A percentile compares a stretch with the other conserved stretches of the same genome.
Evolutionary conservation across 2,797 vertebrate species (phyloP).

Genomic region (Coccyzus lansbergi): DNA sequence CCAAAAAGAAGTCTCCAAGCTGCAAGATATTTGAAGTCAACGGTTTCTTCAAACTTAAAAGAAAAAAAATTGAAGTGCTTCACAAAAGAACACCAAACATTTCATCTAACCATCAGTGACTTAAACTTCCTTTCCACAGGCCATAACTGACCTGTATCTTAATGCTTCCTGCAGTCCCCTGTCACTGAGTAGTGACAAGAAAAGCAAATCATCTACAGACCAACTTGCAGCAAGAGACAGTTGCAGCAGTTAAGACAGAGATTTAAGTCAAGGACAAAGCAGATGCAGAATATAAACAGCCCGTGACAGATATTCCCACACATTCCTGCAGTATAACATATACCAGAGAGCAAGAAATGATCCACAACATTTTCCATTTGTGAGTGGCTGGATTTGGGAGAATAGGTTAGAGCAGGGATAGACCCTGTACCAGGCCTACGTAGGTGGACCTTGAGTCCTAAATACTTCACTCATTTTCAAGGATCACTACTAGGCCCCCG

Average conservation of each 20-base stretch:
- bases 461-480: neutral
- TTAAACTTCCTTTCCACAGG: neutral
- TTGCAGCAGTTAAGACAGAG: neutral
- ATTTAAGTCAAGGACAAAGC: neutral
- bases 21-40: neutral
- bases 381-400: neutral
- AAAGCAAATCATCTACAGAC: neutral
- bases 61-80: neutral
- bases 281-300: neutral
- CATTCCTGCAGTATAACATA: neutral
- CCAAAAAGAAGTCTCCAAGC: neutral
- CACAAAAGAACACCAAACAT: neutral
- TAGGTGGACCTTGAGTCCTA: neutral
- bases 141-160: no score
- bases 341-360: neutral
- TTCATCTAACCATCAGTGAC: neutral
- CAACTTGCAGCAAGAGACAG: neutral
- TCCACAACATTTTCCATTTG: rapidly evolving
- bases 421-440: rapidly evolving
- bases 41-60: neutral
- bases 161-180: neutral
- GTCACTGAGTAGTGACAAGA: neutral
- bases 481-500: no score
- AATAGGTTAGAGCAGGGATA: neutral
- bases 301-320: neutral